Base-by-base conservation (phyloP, 2,113 vertebrate species). In the Mus spicilegus region DNA sequence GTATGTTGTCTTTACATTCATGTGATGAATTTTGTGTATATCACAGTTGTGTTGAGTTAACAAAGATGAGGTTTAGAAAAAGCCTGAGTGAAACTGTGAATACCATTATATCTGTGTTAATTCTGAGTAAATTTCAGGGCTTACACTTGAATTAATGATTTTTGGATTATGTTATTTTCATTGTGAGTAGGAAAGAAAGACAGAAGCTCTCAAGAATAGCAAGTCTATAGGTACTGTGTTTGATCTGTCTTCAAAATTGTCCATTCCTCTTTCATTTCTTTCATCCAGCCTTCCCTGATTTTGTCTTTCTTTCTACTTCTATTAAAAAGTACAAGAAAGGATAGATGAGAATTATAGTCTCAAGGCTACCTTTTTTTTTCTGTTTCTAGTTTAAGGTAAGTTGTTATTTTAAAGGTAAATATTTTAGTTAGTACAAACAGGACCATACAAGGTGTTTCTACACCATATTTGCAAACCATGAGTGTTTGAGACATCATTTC, bases 351-450 rank as follows among this genome's bases (percentile, higher is more conserved):
- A 94, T 87, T 75, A 30, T 75, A 77, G 20, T 87, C 12, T 81
- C 24, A 63, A 91, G 12, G 9, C 33, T 36, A 56, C 13, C 5
- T 11, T 69, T 95, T 91, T 91, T 96, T 42, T 49, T 88, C 51
- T 7, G 0, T 82, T 97, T 94, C 63, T 28, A 33, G 30, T 75
- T 85, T 94, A 80, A 95, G 81, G 19, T 81, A 86, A 88, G 46
- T 85, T 97, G 85, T 94, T 97, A 92, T 93, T 95, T 96, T 92
- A 76, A 76, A 97, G 76, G 36, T 75, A 70, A 51, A 12, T 3
- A 73, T 76, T 95, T 78, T 3, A 80, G 95, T 78, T 92, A 87
- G 3, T 19, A 92, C 85, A 85, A 28, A 19, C 1, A 95, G 67
- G 56, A 87, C 22, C 1, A 92, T 67, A 92, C 30, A 88, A 30